Percentiles rank a stretch among this genome's conserved stretches.
These are phyloP conservation scores for Scomber japonicus DNA, from an alignment of 2,113 vertebrate genomes.

Conservation along the genomic window DNA sequence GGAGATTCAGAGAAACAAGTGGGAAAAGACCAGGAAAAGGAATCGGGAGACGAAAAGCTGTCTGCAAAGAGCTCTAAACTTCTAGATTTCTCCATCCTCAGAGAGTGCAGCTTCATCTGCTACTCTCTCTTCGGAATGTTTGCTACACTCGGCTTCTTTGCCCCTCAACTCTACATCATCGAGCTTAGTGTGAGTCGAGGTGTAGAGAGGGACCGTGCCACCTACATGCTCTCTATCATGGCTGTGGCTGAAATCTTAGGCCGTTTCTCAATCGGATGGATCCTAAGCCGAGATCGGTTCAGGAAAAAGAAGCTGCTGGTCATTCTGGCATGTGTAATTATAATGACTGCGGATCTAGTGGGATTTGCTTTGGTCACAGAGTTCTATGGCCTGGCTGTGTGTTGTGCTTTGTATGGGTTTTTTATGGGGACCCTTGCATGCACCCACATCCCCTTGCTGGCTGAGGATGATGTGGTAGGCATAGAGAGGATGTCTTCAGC, in stretches of 20 bases:
- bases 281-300: slow-evolving; percentile 86
- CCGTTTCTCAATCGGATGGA: slow-evolving; percentile 88
- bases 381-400: slow-evolving; percentile 91
- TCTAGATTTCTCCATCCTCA: slow-evolving; percentile 93
- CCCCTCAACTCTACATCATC: slow-evolving; percentile 94
- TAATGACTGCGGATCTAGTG: slow-evolving; percentile 87
- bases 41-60: neutral
- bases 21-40: neutral
- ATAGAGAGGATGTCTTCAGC: slow-evolving; percentile 94
- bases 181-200: slow-evolving; percentile 91
- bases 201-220: slow-evolving; percentile 87
- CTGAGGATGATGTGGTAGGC: slow-evolving; percentile 94
- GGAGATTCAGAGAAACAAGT: slow-evolving; percentile 16
- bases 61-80: slow-evolving; percentile 68
- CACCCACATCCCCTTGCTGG: slow-evolving; percentile 95
- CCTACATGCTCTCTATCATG: slow-evolving; percentile 91
- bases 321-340: slow-evolving; percentile 88
- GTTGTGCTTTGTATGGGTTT: slow-evolving; percentile 91
- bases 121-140: slow-evolving; percentile 96
- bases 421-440: slow-evolving; percentile 92
- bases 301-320: slow-evolving; percentile 91
- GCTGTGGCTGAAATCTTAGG: slow-evolving; percentile 93
- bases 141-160: slow-evolving; percentile 95
- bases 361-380: slow-evolving; percentile 90
- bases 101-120: slow-evolving; percentile 91